Percentiles rank a stretch among this genome's conserved stretches.
phyloP scores from a whole-genome alignment of 2,113 vertebrate genomes.

The Ursus arctos region DNA sequence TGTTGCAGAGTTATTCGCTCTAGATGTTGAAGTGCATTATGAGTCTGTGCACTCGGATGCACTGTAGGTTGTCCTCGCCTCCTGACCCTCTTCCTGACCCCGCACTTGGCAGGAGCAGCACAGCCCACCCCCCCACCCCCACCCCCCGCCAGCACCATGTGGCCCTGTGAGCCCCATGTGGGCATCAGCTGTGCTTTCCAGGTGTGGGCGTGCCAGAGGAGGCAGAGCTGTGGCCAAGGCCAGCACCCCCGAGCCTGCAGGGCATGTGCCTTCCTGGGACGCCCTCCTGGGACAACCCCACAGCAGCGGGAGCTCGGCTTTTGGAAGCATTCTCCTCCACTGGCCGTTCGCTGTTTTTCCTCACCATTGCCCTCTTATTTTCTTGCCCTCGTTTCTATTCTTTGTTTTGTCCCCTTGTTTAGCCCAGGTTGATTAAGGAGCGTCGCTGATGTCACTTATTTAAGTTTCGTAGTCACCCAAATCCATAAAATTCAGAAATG shows the following conservation, averaged over 20 bases:
- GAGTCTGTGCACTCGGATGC: neutral
- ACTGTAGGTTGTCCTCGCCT: neutral
- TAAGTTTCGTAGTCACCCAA: neutral
- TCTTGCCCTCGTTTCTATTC: neutral
- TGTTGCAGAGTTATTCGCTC: neutral
- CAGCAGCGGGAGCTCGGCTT: neutral
- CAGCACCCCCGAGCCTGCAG: neutral
- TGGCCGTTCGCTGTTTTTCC: neutral
- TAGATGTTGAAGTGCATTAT: accelerated
- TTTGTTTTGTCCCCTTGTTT: neutral
- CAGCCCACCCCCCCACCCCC: neutral
- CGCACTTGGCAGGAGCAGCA: accelerated
- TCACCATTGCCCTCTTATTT: accelerated
- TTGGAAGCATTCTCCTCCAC: neutral
- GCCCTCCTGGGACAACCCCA: neutral
- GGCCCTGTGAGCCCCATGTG: accelerated
- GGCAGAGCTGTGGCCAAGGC: neutral
- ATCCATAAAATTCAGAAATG: neutral
- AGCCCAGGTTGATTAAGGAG: neutral
- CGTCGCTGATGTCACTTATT: neutral
- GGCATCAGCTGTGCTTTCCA: neutral
- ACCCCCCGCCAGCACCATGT: neutral
- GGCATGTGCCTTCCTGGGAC: neutral
- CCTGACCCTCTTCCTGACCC: neutral
- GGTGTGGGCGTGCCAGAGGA: neutral